Conservation (phyloP, 23 tunicate genomes). For the Phallusia fumigata region DNA sequence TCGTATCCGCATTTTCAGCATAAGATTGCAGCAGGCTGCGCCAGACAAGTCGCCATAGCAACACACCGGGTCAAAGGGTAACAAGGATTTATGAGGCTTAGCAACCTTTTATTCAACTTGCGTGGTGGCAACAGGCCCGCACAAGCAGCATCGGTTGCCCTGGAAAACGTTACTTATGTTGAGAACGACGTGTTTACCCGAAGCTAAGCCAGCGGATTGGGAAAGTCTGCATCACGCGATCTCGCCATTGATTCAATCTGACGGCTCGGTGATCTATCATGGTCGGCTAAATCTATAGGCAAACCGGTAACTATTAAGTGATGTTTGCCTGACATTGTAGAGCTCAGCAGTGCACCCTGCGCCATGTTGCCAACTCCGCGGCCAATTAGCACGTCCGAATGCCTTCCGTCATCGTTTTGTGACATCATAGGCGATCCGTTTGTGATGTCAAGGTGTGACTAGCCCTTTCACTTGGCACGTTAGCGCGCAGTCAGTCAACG, state of each 20-base stretch:
- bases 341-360: background rate
- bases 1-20: no score
- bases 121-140: background rate
- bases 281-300: background rate
- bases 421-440: conserved; percentile 4
- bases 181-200: background rate
- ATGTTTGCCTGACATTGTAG: background rate
- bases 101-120: background rate
- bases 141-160: background rate
- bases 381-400: background rate
- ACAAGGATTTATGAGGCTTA: no score
- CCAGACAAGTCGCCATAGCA: no score
- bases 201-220: background rate
- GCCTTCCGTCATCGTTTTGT: conserved; percentile 8
- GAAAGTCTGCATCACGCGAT: background rate
- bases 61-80: no score
- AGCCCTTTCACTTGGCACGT: background rate
- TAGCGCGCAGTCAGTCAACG: conserved; percentile 1
- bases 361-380: background rate
- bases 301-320: background rate
- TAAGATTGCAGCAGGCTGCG: no score
- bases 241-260: background rate
- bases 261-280: background rate
- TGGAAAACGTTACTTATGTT: background rate
- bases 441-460: conserved; percentile 9